Evolutionary conservation across 2,888 invertebrate genomes (phyloP).

Genomic region (Pseudolycoriella hygida): DNA sequence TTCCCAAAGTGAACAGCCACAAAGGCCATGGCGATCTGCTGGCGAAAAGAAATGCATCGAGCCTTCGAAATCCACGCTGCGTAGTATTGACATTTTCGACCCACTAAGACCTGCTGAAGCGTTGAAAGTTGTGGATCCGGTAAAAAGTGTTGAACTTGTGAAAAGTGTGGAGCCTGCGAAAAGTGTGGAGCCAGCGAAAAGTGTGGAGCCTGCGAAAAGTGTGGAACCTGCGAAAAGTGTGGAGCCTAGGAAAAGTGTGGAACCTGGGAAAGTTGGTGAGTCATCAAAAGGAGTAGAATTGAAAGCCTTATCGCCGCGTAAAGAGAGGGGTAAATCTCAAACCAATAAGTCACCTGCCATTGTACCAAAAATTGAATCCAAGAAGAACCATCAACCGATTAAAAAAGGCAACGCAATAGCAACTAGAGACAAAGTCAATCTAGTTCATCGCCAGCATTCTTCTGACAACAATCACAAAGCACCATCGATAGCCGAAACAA

Average conservation of each 20-base stretch:
- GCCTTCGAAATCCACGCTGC: not conserved
- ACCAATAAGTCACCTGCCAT: not conserved
- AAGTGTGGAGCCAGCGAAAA: not conserved
- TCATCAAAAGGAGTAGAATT: not conserved
- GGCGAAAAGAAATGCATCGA: slow-evolving; percentile 14
- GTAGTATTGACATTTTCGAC: no score
- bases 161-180: not conserved
- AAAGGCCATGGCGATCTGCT: slow-evolving; percentile 13
- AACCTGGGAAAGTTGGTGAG: not conserved
- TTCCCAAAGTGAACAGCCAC: not conserved
- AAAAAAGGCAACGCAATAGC: not conserved
- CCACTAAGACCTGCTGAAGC: no score
- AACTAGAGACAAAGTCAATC: not conserved
- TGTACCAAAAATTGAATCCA: not conserved
- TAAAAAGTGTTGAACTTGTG: no score
- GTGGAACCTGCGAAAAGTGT: not conserved
- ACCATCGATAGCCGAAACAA: not conserved
- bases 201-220: not conserved
- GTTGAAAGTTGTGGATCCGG: no score
- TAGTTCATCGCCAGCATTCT: not conserved
- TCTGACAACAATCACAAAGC: not conserved
- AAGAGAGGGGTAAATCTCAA: not conserved
- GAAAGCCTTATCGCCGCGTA: not conserved
- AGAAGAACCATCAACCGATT: not conserved
- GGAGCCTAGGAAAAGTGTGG: not conserved